Base-by-base conservation (phyloP, 2,888 invertebrate species). In the Parnassius orleans region DNA sequence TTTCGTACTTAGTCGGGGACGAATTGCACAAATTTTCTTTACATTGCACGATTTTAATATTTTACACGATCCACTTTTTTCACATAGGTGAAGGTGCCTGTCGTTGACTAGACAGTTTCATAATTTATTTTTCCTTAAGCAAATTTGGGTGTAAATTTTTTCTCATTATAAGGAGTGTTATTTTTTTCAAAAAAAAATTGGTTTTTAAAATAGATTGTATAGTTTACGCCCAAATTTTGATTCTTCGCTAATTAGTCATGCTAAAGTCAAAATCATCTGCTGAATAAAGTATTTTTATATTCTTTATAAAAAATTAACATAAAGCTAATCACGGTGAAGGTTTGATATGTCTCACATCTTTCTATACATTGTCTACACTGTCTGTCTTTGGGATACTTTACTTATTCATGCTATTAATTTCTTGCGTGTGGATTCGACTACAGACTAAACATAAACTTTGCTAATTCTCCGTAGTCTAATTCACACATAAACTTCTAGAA, bases 291-390 rank as follows among this genome's bases (percentile, higher is more conserved):
- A 55, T 55, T 62, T 66, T 60, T 65, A 66, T 68, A 61, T 66
- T 58, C 58, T 66, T 71, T 71, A 56, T 71, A 66, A 74, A 73
- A 75, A 73, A 67, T 65, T 72, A 33, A 73, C 79, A 66, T 65
- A 65, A 65, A 69, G 79, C 81, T 83, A 80, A 78, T 86, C 85
- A 86, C 80, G 90, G 90, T 91, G 90, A 86, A 86, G 90, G 90
- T 90, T 90, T 90, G 90, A 90, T 90, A 89, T 87, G 84, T 74
- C 80, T 69, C 10, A 68, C 68, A 55, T 72, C 69, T 72, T 61
- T 70, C 73, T 70, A 14, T 48, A 65, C 72, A 71, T 72, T 71
- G 74, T 65, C 61, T 69, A 68, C 69, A 66, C 72, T 73, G 68
- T 70, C 69, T 69, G 74, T 68, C 73, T 66, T 64, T 67, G 75